phyloP scores from a whole-genome alignment of 2,888 invertebrate genomes.

The Eristalis tenax region DNA sequence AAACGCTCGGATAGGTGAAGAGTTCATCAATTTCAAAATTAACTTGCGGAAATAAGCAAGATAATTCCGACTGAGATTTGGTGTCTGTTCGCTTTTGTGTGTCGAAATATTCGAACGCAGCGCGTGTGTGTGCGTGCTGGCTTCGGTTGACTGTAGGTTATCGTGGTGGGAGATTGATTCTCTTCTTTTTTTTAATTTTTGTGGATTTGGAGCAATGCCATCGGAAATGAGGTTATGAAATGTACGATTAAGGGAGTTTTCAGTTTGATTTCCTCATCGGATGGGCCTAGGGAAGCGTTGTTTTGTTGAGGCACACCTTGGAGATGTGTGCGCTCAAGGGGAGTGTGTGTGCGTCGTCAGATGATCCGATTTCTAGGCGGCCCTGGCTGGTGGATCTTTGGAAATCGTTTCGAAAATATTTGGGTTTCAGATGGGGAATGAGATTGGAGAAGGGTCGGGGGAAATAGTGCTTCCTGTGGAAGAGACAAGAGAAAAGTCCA shows the following conservation, averaged over 20 bases:
- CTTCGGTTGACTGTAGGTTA: slow-evolving; percentile 39
- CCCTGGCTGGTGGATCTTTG: background rate
- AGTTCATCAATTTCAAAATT: slow-evolving; percentile 64
- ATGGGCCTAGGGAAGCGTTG: background rate
- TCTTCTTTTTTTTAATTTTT: background rate
- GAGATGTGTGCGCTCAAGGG: background rate
- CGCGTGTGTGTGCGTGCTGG: background rate
- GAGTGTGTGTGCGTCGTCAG: background rate
- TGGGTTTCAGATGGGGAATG: background rate
- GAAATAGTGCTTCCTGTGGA: too few species aligned
- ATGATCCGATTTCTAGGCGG: background rate
- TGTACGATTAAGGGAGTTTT: slow-evolving; percentile 7
- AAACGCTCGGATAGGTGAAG: slow-evolving; percentile 43
- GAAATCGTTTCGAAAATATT: background rate
- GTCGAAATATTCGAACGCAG: slow-evolving; percentile 25
- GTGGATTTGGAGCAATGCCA: slow-evolving; percentile 23
- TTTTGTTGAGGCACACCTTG: background rate
- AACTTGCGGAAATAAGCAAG: slow-evolving; percentile 65
- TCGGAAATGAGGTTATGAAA: slow-evolving; percentile 17
- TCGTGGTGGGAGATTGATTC: background rate
- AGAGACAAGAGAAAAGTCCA: too few species aligned
- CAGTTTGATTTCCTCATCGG: background rate
- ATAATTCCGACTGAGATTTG: slow-evolving; percentile 40
- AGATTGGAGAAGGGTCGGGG: background rate
- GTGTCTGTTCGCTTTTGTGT: background rate